These are phyloP conservation scores for Zelleria hepariella DNA, from an alignment of 2,888 invertebrate species.

Conservation along the genomic window DNA sequence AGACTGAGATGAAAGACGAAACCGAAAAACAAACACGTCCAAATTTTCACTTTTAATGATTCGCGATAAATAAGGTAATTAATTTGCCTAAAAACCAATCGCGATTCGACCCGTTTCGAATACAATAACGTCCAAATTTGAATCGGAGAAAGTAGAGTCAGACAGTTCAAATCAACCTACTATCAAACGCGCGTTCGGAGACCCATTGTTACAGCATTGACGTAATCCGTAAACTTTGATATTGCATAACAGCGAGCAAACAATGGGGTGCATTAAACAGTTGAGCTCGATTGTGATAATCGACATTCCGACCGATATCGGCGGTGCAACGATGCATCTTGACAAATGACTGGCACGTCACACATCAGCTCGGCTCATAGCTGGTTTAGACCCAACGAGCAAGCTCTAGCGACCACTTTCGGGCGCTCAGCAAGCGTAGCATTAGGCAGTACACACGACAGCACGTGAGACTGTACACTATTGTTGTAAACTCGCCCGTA, in stretches of 20 bases:
- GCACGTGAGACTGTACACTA: no score
- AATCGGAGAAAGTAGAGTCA: not conserved
- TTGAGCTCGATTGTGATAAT: slow-evolving; percentile 3
- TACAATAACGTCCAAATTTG: not conserved
- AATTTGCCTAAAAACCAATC: no score
- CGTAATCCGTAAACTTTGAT: not conserved
- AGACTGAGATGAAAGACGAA: not conserved
- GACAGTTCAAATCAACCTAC: not conserved
- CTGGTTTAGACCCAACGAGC: not conserved
- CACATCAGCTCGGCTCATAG: slow-evolving; percentile 20
- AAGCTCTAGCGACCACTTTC: no score
- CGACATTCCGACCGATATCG: slow-evolving; percentile 1
- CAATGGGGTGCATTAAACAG: slow-evolving; percentile 3
- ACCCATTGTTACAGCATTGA: not conserved
- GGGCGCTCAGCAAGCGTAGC: no score
- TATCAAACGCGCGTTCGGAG: not conserved
- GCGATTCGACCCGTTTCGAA: no score
- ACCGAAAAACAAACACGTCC: not conserved
- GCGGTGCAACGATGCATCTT: slow-evolving; percentile 16
- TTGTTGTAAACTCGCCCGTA: no score
- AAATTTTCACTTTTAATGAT: no score
- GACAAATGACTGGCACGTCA: slow-evolving; percentile 65
- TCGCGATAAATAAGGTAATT: no score
- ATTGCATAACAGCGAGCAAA: slow-evolving; percentile 4
- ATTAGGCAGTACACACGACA: no score